Percentiles rank a stretch among this genome's conserved stretches.
phyloP scores from a whole-genome alignment of 2,888 invertebrate genomes.

The Eurytoma californica region DNA sequence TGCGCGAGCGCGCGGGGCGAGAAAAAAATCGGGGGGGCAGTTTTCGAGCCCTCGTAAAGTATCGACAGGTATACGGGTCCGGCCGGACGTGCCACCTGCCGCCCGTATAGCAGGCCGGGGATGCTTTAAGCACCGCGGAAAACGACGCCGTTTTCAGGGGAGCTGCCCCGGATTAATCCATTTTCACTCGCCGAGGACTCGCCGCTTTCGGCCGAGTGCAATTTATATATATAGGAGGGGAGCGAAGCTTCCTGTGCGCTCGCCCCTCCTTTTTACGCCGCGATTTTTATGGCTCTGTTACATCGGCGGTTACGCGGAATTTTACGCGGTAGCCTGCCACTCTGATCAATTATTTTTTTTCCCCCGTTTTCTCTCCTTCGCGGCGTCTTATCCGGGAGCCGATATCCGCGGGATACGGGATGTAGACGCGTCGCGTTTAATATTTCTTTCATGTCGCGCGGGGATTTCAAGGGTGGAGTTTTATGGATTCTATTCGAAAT shows the following conservation, averaged over 20 bases:
- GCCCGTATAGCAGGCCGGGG: neutral
- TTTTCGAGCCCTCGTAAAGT: conserved; percentile 43
- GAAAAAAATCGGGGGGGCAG: conserved; percentile 26
- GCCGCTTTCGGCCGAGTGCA: conserved; percentile 46
- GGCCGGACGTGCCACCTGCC: neutral
- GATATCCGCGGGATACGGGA: conserved; percentile 2
- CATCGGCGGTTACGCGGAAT: conserved; percentile 51
- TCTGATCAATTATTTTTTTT: conserved; percentile 51
- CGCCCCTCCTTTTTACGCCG: conserved; percentile 25
- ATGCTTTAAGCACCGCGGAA: conserved; percentile 34
- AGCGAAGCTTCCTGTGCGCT: neutral
- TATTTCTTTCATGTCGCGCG: conserved; percentile 29
- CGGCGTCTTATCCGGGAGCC: neutral
- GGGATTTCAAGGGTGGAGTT: conserved; percentile 26
- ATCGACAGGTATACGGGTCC: conserved; percentile 52
- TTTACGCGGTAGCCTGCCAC: conserved; percentile 40
- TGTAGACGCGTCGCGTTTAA: conserved; percentile 37
- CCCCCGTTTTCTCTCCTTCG: neutral
- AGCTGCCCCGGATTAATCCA: conserved; percentile 51
- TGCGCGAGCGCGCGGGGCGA: conserved; percentile 9
- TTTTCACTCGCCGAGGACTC: conserved; percentile 45
- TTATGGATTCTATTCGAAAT: conserved; percentile 37
- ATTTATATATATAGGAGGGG: conserved; percentile 35
- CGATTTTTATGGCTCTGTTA: conserved; percentile 56
- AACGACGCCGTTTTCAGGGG: conserved; percentile 32